These are phyloP conservation scores for Glyptemys insculpta DNA, from an alignment of 2,797 vertebrate genomes.

Conservation along the genomic window DNA sequence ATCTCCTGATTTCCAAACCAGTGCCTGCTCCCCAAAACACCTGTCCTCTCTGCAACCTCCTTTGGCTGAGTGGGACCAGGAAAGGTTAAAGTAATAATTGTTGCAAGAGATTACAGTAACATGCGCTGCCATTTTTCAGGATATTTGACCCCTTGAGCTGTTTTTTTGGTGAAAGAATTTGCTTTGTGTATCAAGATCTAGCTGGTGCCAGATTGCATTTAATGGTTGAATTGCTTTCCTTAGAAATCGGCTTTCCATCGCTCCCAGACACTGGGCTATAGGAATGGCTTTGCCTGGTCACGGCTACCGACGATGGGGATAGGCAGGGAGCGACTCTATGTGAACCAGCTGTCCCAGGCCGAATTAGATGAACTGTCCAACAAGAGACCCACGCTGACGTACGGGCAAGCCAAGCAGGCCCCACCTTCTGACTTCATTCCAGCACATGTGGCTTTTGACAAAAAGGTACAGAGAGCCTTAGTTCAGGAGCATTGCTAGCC, in stretches of 20 bases:
- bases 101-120: background rate
- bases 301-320: conserved; percentile 84
- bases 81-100: background rate
- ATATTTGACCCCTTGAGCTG: background rate
- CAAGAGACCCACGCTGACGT: conserved; percentile 75
- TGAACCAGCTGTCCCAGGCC: conserved; percentile 84
- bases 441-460: conserved; percentile 91
- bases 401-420: conserved; percentile 69
- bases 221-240: conserved; percentile 53
- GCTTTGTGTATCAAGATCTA: background rate
- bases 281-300: conserved; percentile 86
- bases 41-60: background rate
- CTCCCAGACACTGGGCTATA: conserved; percentile 89
- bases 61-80: background rate
- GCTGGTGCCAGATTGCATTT: background rate
- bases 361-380: conserved; percentile 82
- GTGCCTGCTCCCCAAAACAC: background rate
- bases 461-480: conserved; percentile 88
- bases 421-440: conserved; percentile 85
- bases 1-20: background rate
- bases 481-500: conserved; percentile 30
- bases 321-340: conserved; percentile 84
- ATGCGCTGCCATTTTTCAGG: background rate
- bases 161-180: background rate
- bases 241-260: conserved; percentile 87